Evolutionary conservation across 2,888 invertebrate genomes (phyloP).

Genomic region (Omphaloscelis lunosa): DNA sequence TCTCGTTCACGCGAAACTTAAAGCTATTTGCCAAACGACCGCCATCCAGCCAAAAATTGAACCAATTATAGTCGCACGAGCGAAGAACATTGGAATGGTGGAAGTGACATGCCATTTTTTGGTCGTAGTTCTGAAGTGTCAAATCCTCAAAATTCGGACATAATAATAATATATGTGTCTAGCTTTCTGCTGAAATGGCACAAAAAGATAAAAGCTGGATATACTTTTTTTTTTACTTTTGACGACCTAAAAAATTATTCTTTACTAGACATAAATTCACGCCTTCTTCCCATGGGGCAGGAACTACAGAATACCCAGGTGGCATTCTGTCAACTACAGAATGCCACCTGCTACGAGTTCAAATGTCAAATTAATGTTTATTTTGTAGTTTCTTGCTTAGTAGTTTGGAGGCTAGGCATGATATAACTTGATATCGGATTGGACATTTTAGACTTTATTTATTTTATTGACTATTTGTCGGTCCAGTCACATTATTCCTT

Average conservation of each 20-base stretch:
- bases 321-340: no score
- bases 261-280: background rate
- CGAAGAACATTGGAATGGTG: slow-evolving; percentile 33
- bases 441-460: background rate
- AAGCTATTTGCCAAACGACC: slow-evolving; percentile 75
- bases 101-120: slow-evolving; percentile 36
- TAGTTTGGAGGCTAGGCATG: no score
- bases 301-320: no score
- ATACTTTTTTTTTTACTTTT: background rate
- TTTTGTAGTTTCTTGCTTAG: no score
- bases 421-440: no score
- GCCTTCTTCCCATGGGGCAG: no score
- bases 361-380: background rate
- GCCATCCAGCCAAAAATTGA: slow-evolving; percentile 71
- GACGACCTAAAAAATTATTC: background rate
- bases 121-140: background rate
- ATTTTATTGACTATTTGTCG: background rate
- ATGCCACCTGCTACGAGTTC: no score
- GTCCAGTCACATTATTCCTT: background rate
- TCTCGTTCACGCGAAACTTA: slow-evolving; percentile 72
- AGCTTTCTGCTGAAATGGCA: background rate
- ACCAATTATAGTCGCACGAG: slow-evolving; percentile 68
- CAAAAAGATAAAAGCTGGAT: background rate
- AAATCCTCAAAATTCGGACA: background rate
- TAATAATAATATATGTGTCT: no score